A percentile compares a stretch with the other conserved stretches of the same genome.
phyloP scores from a whole-genome alignment of 2,797 vertebrate genomes.

The Ctenopoma kingsleyae region DNA sequence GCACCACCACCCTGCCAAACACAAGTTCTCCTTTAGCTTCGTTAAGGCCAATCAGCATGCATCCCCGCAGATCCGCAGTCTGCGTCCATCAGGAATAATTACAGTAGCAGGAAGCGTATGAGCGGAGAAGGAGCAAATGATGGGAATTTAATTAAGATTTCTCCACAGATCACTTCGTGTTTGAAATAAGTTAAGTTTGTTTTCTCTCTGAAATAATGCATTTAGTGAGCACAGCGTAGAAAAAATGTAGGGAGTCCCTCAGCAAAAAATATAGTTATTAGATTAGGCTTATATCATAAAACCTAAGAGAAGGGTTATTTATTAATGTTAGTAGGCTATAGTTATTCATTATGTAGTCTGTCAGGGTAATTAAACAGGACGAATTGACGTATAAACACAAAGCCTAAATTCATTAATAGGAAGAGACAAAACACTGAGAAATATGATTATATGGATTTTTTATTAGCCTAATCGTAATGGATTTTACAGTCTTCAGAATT shows the following conservation, averaged over 20 bases:
- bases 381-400: background rate
- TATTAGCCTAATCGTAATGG: background rate
- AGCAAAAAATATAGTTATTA: constrained; percentile 5
- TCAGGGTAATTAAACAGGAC: background rate
- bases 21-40: constrained; percentile 13
- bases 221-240: background rate
- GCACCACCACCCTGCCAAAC: constrained; percentile 1
- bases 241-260: background rate
- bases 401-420: background rate
- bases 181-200: constrained; percentile 37
- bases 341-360: background rate
- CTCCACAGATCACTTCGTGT: constrained; percentile 39
- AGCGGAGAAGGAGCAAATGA: constrained; percentile 24
- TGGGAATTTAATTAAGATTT: constrained; percentile 33
- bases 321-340: background rate
- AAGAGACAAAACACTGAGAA: background rate
- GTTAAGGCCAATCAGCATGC: constrained; percentile 61
- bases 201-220: background rate
- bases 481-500: too few species aligned
- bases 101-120: constrained; percentile 19
- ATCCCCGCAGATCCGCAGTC: constrained; percentile 18
- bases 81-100: constrained; percentile 23
- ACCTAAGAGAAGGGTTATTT: background rate
- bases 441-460: background rate
- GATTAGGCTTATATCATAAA: background rate